phyloP scores from a whole-genome alignment of 2,888 invertebrate genomes.

The Lycophotia porphyrea region DNA sequence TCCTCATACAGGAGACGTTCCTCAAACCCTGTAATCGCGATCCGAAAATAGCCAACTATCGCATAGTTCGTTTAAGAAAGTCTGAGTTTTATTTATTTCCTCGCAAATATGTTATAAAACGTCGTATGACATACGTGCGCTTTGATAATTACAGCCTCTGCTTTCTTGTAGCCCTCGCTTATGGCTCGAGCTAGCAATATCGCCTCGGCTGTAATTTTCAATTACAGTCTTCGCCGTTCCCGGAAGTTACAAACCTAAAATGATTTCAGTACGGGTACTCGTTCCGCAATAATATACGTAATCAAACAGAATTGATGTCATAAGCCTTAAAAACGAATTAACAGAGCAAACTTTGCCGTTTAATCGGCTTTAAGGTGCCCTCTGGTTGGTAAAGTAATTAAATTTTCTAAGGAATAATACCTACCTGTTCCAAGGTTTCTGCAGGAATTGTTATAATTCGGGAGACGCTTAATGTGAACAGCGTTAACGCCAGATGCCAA shows the following conservation, averaged over 20 bases:
- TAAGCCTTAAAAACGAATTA: conserved; percentile 62
- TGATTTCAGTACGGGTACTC: conserved; percentile 20
- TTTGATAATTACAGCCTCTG: no score
- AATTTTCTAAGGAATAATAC: conserved; percentile 64
- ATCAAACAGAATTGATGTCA: conserved; percentile 49
- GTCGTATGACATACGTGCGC: no score
- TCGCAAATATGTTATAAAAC: no score
- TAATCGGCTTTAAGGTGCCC: conserved; percentile 54
- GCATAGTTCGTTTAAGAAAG: no score
- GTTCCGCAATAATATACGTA: conserved; percentile 32
- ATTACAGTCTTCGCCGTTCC: neutral
- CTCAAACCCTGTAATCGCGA: no score
- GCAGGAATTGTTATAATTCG: conserved; percentile 62
- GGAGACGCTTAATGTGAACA: conserved; percentile 55
- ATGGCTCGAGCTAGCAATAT: no score
- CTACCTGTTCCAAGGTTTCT: conserved; percentile 57
- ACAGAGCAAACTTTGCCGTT: conserved; percentile 51
- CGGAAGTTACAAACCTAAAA: conserved; percentile 13
- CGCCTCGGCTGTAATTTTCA: no score
- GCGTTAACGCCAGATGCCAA: conserved; percentile 72
- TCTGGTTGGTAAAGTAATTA: conserved; percentile 70
- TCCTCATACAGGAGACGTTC: no score
- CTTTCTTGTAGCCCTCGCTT: no score
- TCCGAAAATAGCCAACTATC: no score
- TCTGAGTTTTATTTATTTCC: no score